These are phyloP conservation scores for Panthera uncia DNA, from an alignment of 2,113 vertebrate species.

Conservation along the genomic window DNA sequence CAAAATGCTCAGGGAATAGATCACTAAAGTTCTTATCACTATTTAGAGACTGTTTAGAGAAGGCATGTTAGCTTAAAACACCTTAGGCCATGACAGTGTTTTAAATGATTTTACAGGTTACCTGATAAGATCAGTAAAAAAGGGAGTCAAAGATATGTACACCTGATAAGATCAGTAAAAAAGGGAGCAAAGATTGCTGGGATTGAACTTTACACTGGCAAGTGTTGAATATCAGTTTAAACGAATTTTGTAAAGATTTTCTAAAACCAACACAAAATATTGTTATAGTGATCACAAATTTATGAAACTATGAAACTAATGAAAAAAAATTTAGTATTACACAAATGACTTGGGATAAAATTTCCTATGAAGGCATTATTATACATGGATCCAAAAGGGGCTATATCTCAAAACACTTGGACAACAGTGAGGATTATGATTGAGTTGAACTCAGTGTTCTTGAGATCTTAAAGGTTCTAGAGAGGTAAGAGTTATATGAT, in stretches of 20 bases:
- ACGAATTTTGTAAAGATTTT: not conserved
- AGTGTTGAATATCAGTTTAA: not conserved
- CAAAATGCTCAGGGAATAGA: not conserved
- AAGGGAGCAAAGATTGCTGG: not conserved
- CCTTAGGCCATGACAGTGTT: not conserved
- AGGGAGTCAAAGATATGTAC: not conserved
- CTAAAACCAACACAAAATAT: not conserved
- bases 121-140: not conserved
- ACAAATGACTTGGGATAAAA: not conserved
- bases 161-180: not conserved
- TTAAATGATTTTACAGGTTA: not conserved
- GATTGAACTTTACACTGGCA: not conserved
- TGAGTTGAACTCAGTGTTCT: not conserved
- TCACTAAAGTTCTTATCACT: not conserved
- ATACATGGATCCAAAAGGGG: not conserved
- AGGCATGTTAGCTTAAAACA: not conserved
- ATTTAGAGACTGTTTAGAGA: not conserved
- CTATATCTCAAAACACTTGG: not conserved
- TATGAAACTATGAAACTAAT: not conserved
- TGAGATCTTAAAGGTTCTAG: not conserved
- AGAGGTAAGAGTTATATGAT: not conserved
- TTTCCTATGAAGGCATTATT: not conserved
- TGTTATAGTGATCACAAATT: not conserved
- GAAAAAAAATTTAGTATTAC: not conserved
- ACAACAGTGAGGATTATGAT: not conserved